Evolutionary conservation across 1,140 invertebrate genomes (phyloP).

Genomic region (Phenacoccus solenopsis): DNA sequence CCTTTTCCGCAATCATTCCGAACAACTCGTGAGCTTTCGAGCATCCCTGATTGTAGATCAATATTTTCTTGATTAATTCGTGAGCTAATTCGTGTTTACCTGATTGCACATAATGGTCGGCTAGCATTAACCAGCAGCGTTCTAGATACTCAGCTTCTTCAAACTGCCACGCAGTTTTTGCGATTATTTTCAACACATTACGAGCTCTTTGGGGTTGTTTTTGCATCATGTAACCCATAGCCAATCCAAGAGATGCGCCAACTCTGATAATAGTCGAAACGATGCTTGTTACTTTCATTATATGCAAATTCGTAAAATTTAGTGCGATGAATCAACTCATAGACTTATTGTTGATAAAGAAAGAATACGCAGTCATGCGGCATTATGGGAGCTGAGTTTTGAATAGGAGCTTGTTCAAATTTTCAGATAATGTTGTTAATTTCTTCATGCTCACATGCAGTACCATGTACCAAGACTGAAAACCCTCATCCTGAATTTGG

Average conservation of each 20-base stretch:
- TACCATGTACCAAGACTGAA: too few relatives aligned
- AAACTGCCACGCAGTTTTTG: slow-evolving; percentile 77
- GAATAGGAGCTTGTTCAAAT: too few relatives aligned
- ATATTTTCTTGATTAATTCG: slow-evolving; percentile 62
- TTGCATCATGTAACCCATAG: slow-evolving; percentile 54
- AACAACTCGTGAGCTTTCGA: slow-evolving; percentile 80
- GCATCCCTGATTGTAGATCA: slow-evolving; percentile 83
- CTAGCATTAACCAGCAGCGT: slow-evolving; percentile 81
- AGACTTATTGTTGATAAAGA: too few relatives aligned
- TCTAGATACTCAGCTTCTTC: slow-evolving; percentile 94
- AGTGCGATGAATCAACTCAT: too few relatives aligned
- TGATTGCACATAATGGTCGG: slow-evolving; percentile 81
- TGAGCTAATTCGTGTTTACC: slow-evolving; percentile 75
- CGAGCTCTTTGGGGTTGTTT: slow-evolving; percentile 83
- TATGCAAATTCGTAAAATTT: too few relatives aligned
- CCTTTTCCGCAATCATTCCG: slow-evolving; percentile 81
- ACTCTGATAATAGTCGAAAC: too few relatives aligned
- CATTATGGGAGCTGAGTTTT: too few relatives aligned
- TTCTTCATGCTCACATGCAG: too few relatives aligned
- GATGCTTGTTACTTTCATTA: too few relatives aligned
- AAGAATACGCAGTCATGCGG: too few relatives aligned
- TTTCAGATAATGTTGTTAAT: too few relatives aligned
- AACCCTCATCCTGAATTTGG: too few relatives aligned
- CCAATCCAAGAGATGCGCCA: slow-evolving; percentile 77
- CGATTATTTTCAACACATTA: slow-evolving; percentile 81